phyloP scores from a whole-genome alignment of 2,113 vertebrate genomes.

The Gnathonemus longibarbis region DNA sequence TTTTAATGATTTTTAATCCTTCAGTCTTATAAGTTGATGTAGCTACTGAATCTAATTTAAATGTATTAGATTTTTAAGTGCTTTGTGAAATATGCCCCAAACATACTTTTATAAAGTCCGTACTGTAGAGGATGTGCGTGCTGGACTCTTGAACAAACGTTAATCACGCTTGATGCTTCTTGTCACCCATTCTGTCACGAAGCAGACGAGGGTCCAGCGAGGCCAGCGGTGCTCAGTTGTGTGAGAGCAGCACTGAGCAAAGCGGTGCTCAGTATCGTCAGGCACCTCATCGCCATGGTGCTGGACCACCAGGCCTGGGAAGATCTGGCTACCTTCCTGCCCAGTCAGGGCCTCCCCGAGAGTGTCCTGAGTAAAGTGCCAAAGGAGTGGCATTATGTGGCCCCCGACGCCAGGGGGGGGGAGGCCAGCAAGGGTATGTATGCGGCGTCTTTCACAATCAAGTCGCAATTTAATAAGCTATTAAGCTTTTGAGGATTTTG shows the following conservation, averaged over 20 bases:
- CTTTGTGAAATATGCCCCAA: background rate
- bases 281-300: slow-evolving; percentile 70
- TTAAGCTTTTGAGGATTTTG: background rate
- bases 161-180: background rate
- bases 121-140: background rate
- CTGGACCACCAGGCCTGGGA: slow-evolving; percentile 58
- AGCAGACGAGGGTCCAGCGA: slow-evolving; percentile 43
- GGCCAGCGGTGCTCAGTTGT: slow-evolving; percentile 63
- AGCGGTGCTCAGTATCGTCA: slow-evolving; percentile 61
- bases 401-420: slow-evolving; percentile 55
- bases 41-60: background rate
- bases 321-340: slow-evolving; percentile 45
- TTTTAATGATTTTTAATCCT: background rate
- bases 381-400: slow-evolving; percentile 77
- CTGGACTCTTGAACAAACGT: background rate
- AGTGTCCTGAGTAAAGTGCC: slow-evolving; percentile 72
- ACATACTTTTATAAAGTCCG: background rate
- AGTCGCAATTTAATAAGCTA: background rate
- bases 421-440: slow-evolving; percentile 65
- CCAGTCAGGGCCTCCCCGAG: slow-evolving; percentile 60
- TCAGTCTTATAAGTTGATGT: background rate
- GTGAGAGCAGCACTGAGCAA: slow-evolving; percentile 65
- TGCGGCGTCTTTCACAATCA: background rate
- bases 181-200: background rate
- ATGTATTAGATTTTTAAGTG: background rate